phyloP scores from a whole-genome alignment of 1,140 invertebrate species.

The Yoshiicerus persimilis region DNA sequence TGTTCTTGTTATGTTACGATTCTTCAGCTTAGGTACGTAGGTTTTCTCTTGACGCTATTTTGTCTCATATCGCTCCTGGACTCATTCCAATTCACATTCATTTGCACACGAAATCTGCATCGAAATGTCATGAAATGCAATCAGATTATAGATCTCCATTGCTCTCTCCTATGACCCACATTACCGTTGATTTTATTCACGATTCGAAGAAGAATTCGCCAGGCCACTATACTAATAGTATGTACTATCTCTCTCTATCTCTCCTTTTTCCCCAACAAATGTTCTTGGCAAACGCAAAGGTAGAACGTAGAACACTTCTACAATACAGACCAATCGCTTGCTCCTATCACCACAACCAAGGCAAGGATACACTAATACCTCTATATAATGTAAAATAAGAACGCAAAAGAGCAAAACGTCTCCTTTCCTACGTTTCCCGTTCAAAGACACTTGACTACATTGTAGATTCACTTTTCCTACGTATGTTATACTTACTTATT shows the following conservation, averaged over 20 bases:
- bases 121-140: slow-evolving; percentile 45
- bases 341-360: neutral
- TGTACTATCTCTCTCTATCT: neutral
- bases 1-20: neutral
- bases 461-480: neutral
- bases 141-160: slow-evolving; percentile 42
- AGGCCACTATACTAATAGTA: neutral
- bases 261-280: neutral
- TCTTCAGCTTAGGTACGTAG: neutral
- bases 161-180: slow-evolving; percentile 42
- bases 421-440: neutral
- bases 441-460: neutral
- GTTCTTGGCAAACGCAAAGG: slow-evolving; percentile 25
- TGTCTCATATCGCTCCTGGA: slow-evolving; percentile 35
- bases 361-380: neutral
- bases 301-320: neutral
- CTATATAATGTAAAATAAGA: neutral
- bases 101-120: slow-evolving; percentile 47
- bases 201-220: neutral
- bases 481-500: neutral
- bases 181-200: slow-evolving; percentile 37
- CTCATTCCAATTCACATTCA: slow-evolving; percentile 42
- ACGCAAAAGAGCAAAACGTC: neutral
- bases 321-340: neutral
- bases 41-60: slow-evolving; percentile 34